Conservation (phyloP, 2,113 vertebrate genomes). For the Delphinus delphis region DNA sequence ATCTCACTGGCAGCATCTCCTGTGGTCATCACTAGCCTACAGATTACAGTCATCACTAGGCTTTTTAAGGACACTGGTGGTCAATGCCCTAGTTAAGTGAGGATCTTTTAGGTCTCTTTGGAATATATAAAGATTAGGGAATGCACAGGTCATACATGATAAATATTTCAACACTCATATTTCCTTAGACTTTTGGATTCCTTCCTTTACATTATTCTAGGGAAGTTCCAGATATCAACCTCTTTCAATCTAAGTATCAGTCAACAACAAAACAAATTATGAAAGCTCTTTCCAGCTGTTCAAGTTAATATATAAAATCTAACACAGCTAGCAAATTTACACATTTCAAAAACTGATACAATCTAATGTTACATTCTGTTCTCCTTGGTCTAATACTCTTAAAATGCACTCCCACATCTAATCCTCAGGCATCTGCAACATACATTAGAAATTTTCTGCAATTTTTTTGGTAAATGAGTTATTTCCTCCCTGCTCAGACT, state of each 20-base stretch:
- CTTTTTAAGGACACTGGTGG: background rate
- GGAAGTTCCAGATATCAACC: background rate
- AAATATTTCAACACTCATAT: background rate
- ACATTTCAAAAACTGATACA: background rate
- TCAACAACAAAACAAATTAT: background rate
- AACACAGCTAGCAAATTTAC: background rate
- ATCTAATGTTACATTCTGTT: background rate
- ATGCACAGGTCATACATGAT: background rate
- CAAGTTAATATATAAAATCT: background rate
- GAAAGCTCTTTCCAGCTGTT: background rate
- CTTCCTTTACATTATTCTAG: background rate
- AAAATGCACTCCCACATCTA: background rate
- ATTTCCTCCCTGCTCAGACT: background rate
- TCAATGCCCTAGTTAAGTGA: background rate
- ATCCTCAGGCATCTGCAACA: background rate
- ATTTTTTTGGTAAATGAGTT: background rate
- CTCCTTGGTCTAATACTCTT: background rate
- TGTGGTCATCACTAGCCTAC: background rate
- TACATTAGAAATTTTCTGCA: background rate
- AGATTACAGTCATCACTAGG: background rate
- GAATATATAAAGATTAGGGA: background rate
- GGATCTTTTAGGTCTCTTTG: background rate
- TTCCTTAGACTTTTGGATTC: background rate
- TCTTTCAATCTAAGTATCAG: background rate
- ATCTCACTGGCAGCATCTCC: background rate